phyloP scores from a whole-genome alignment of 2,797 vertebrate genomes.

The Arnoldichthys spilopterus region DNA sequence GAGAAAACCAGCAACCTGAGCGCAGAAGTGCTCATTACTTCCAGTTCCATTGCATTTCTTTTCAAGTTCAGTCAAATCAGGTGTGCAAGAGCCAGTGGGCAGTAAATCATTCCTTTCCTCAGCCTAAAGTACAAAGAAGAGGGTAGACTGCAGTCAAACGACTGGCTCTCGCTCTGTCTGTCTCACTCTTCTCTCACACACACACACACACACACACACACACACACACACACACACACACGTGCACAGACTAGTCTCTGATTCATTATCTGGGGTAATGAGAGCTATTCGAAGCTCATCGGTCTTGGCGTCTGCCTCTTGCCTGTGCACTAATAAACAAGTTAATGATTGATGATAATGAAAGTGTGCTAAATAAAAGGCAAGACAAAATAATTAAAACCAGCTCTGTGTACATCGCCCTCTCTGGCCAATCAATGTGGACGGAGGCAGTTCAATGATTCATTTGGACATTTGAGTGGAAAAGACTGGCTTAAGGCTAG shows the following conservation, averaged over 20 bases:
- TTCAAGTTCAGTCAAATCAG: conserved; percentile 35
- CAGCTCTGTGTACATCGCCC: conserved; percentile 49
- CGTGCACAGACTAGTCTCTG: conserved; percentile 60
- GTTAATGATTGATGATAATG: conserved; percentile 79
- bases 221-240: conserved; percentile 59
- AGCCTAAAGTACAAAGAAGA: conserved; percentile 20
- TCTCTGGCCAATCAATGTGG: conserved; percentile 13
- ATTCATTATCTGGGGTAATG: conserved; percentile 74
- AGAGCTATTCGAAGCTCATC: conserved; percentile 73
- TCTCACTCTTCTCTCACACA: conserved; percentile 48
- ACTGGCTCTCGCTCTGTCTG: conserved; percentile 24
- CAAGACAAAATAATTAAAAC: conserved; percentile 75
- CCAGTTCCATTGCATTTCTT: conserved; percentile 15
- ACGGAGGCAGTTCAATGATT: conserved; percentile 61
- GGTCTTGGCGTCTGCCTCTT: conserved; percentile 65
- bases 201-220: conserved; percentile 55
- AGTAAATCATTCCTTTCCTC: conserved; percentile 39
- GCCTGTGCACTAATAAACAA: conserved; percentile 74
- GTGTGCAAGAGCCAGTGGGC: conserved; percentile 29
- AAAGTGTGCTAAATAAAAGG: conserved; percentile 72
- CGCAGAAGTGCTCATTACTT: conserved; percentile 4
- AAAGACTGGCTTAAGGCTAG: neutral
- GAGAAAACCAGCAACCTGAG: conserved; percentile 11
- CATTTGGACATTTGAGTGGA: neutral
- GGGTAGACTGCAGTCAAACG: conserved; percentile 33